Base-by-base conservation (phyloP, 2,113 vertebrate species). In the Cavia aperea region DNA sequence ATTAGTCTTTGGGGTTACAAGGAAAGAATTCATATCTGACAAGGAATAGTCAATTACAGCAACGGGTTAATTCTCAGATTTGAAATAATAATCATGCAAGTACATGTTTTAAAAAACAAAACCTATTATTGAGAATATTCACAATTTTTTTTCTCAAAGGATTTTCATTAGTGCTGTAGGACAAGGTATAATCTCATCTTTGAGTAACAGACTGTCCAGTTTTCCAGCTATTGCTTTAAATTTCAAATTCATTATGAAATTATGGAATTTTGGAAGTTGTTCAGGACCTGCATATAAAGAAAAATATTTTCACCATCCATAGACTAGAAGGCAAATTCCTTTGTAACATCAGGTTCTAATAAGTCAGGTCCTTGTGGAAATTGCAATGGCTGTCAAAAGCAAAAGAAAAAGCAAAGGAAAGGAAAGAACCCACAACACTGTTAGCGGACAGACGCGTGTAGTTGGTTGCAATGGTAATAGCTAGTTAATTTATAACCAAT, bases 401-500 rank as follows among this genome's bases (percentile, higher is more conserved):
- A 33, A 15, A 78, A 66, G 46, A 65, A 31, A 5, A 58, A 51
- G 73, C 15, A 54, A 19, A 78, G 46, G 46, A 26, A 29, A 51
- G 23, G 7, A 9, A 36, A 79, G 43, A 56, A n/a, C 51, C 31
- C 77, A 21, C 51, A 19, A 79, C 77, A 56, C 33, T 96, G 63
- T 63, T 94, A 93, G 91, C 84, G 94, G 93, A 86, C 90, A 96
- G 95, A 95, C 94, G 94, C 56, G 96, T 90, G 96, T 93, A 94
- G 78, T 95, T 84, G 84, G 95, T 96, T 90, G 81, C 93, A 96
- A 96, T 96, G 92, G 83, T 93, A 96, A 96, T 96, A 97, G 97
- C 95, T 95, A 95, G 97, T 97, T 97, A 97, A 97, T 97, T 97
- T 97, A 96, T 96, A 96, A 96, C 92, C 87, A 96, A 91, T 97